Evolutionary conservation across 1,140 invertebrate species (phyloP), one percentile per base, ranked within the genome.

Genomic region (Kradibia gibbosae): DNA sequence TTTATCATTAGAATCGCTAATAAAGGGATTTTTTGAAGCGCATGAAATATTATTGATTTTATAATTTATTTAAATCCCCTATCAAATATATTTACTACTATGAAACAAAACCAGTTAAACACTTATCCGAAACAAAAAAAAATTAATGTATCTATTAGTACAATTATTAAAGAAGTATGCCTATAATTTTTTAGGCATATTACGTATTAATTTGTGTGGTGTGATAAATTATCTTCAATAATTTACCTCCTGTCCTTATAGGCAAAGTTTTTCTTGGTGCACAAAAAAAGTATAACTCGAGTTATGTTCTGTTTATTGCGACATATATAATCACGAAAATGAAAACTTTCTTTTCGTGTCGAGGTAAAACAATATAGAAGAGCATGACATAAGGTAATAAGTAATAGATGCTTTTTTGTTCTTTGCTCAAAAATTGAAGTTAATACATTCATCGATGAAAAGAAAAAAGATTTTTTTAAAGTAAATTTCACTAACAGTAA

Each of bases 321-420:
- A 39, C 25, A 28, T 67, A 39, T 67, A 67, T 67, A 67, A 67
- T 67, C 34, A 67, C 62, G 34, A 67, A 67, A 67, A 67, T 67
- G 62, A 67, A 67, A 67, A 67, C 62, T 67, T 67, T 67, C 34
- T 39, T 67, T 67, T 39, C 62, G 62, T 67, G 62, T 67, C 62
- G 62, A 67, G 34, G 62, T 22, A 67, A 39, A 67, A 20, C 62
- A 67, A 2, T 39, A 36, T 67, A n/a, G 62, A 17, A 67, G 34
- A 31, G 34, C 34, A 67, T 67, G 20, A 39, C 62, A 67, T 39
- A 17, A 39, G 34, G 34, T 67, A 67, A 67, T 67, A 67, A 67
- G 34, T 67, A 67, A 67, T 34, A 39, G 34, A 65, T 15, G 60
- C 34, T 39, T 67, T 67, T 67, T 67, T 67, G 34, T 28, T n/a